phyloP scores from a whole-genome alignment of 2,113 vertebrate species.

The Gyps fulvus region DNA sequence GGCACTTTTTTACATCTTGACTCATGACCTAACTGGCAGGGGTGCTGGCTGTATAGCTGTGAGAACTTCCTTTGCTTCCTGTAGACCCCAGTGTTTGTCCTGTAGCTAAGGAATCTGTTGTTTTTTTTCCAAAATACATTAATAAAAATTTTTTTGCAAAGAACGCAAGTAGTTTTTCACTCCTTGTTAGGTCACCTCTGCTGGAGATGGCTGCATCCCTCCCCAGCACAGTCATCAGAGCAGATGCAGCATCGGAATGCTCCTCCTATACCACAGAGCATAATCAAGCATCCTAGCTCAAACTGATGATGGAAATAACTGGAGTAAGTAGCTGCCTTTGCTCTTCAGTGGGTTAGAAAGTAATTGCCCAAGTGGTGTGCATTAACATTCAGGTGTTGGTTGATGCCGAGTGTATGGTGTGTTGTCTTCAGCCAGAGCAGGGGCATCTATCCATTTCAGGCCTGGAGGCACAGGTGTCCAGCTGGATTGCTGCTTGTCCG shows the following conservation, averaged over 20 bases:
- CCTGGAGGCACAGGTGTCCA: fast-evolving
- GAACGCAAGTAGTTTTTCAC: neutral
- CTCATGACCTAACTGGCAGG: neutral
- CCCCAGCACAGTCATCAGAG: neutral
- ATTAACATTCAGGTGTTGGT: neutral
- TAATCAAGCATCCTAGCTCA: neutral
- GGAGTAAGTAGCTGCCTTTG: neutral
- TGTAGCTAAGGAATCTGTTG: neutral
- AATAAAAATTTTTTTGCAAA: neutral
- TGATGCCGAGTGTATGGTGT: neutral
- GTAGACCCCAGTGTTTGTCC: neutral
- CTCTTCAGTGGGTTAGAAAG: neutral
- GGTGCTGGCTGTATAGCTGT: neutral
- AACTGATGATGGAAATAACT: neutral
- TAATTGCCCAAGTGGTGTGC: neutral
- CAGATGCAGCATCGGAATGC: too few species aligned
- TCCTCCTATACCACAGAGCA: neutral
- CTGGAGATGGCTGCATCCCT: neutral
- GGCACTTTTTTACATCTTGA: neutral
- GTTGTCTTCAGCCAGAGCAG: neutral
- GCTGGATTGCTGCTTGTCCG: neutral
- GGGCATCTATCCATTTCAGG: neutral
- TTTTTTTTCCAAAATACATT: neutral
- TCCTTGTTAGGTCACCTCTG: neutral
- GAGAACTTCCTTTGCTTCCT: neutral